Evolutionary conservation across 2,888 invertebrate genomes (phyloP), one percentile per base, ranked within the genome.

Genomic region (Drosophila limbata): DNA sequence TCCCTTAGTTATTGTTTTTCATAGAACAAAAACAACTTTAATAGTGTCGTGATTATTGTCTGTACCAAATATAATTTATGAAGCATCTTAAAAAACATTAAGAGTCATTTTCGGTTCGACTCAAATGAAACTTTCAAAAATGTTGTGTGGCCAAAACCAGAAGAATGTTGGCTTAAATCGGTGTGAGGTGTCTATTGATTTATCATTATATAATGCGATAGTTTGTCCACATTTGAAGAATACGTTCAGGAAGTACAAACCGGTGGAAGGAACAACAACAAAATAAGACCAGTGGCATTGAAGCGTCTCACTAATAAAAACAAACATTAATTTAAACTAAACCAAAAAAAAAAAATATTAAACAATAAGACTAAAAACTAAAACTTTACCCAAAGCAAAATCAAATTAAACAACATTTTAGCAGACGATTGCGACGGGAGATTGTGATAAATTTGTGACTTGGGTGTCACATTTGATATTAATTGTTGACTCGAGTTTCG

Each of bases 211-310:
- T 73, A 73, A 79, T 68, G 66, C 71, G 65, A 69, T 25, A 53
- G 65, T 67, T 71, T 48, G 53, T 62, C 62, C 59, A 65, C 66
- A 64, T 56, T 56, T 56, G 52, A n/a, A 37, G 42, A 56, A 19
- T 40, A 45, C 15, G 45, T 70, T 61, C 65, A 83, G 87, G 83
- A 87, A 83, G 72, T 76, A 73, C 64, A 63, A 69, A 61, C 51
- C 40, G n/a, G 51, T 48, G 25, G 25, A 47, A 47, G 45, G 35
- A 62, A 42, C n/a, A 50, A 50, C 40, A 56, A 59, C 45, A 65
- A 68, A 71, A 44, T 69, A 87, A 87, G 82, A 77, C 82, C 88
- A 66, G 83, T 84, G 83, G 88, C 83, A 84, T 84, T 84, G 83
- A 82, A 21, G 74, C 52, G 70, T 74, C 79, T 64, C 70, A 66